Evolutionary conservation across 2,888 invertebrate genomes (phyloP), one percentile per base, ranked within the genome.

Genomic region (Caenorhabditis sp.): DNA sequence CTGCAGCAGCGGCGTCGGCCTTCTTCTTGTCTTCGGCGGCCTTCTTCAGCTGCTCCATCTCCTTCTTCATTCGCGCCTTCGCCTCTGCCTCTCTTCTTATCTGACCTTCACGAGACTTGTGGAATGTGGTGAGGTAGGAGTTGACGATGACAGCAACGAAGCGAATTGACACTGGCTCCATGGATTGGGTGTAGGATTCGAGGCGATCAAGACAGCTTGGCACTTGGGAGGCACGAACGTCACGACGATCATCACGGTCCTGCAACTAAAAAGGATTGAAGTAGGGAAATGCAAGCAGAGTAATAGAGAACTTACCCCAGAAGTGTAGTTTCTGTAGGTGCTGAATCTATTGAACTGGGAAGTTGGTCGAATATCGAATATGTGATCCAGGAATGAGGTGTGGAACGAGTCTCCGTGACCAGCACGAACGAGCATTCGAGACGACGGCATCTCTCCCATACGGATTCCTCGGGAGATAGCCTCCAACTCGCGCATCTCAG

Each of bases 81-180:
- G 62, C 77, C 62, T 72, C 55, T 0, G 65, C 60, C 24, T 77
- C 76, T 15, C 62, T 68, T 20, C 56, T 68, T 20, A 61, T 9
- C 11, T 60, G 72, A 18, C 53, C 69, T 60, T 77, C 77, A 28
- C 60, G 44, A 15, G 28, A 55, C 20, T 67, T 55, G 24, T 65
- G 61, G 20, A 77, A 18, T 5, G 35, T 4, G 15, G 68, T 53
- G 13, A 84, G 72, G 20, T 76, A 47, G 15, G 80, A 58, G 35
- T 76, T 80, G 24, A 85, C 62, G 28, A 87, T 56, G 18, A 82
- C 58, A 18, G 56, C 64, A 4, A 87, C 55, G 64, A 79, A 89
- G n/a, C 86, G 78, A 13, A 69, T 47, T 3, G 89, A 88, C 9
- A 82, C 47, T 2, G 86, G 67, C n/a, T n/a, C n/a, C n/a, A n/a